Evolutionary conservation across 2,113 vertebrate species (phyloP), one percentile per base, ranked within the genome.

Genomic region (Lagopus muta): DNA sequence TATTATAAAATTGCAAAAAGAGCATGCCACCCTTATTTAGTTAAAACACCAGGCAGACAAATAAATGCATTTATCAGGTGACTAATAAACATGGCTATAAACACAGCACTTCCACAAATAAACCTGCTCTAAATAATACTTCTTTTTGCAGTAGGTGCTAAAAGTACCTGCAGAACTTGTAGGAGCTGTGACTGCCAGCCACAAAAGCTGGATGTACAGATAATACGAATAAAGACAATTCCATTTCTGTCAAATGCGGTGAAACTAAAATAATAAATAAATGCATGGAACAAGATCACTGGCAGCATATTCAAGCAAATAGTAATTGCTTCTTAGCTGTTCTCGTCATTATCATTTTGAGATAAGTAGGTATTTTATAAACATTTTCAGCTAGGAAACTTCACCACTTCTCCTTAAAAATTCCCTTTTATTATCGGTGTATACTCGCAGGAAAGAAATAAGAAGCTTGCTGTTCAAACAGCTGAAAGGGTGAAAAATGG

Each of bases 281-380:
- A 85, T 55, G 61, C 62, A 83, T 27, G 17, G 27, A 93, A 94
- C 83, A 83, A 90, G 86, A 94, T 86, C 84, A 80, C 74, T 92
- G 88, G 76, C 38, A 95, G 55, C 22, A 67, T 43, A 79, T 58
- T 92, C 88, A 92, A 92, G 34, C 64, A 78, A 73, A 90, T 4
- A 82, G 52, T 92, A 90, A 86, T 79, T 76, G 21, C 36, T 80
- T 91, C 67, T 93, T 70, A 94, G 76, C 60, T 95, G 66, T 83
- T 91, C 73, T 69, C 79, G 74, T 82, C 84, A 71, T 87, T 79
- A 60, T 20, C 22, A 94, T 88, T 89, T 93, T 87, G 58, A 88
- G 78, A 79, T 79, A 93, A 94, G 62, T 62, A 93, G 43, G 43
- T 89, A 81, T 92, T 94, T 95, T 91, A 96, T 83, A 92, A 96